Base-by-base conservation (phyloP, 2,113 vertebrate genomes). In the Elaphurus davidianus region DNA sequence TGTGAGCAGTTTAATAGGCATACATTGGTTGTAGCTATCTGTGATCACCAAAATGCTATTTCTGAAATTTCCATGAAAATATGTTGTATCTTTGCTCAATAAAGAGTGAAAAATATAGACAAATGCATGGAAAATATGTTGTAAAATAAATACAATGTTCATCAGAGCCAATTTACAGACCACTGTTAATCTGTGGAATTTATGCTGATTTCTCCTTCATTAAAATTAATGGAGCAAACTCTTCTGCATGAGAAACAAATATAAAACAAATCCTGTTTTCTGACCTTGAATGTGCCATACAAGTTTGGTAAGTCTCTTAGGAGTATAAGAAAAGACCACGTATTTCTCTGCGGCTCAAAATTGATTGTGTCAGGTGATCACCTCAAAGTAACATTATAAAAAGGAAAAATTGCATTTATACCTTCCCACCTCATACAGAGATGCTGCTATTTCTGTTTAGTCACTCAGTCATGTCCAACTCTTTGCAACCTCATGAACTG, bases 191-290 rank as follows among this genome's bases (percentile, higher is more conserved):
- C 55, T 96, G n/a, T 87, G 25, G 7, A 76, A 91, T 95, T 90
- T 92, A 87, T 95, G 55, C 60, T 94, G 55, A 96, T 90, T 96
- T 96, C 28, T 2, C 33, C 21, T 78, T 91, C 27, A 93, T 96
- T 95, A 97, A 96, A 95, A 90, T 92, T 94, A 95, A 91, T 57
- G 27, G 43, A 91, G 27, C 57, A 91, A 97, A 84, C 15, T 83
- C 23, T 76, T 90, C 36, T 10, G 4, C 52, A 17, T 94, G 52
- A 28, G 33, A 90, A 90, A 88, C 25, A 97, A 85, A 94, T 5
- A 84, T 19, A 87, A 17, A 93, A 78, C 23, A 95, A 71, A 21
- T 60, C 27, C 9, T 92, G 64, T 92, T 92, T 96, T 82, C 17
- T 50, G 81, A 98, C 21, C 67, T 91, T 91, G 50, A 97, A 86